Conservation (phyloP, 2,888 invertebrate species). For the Plebejus argus region DNA sequence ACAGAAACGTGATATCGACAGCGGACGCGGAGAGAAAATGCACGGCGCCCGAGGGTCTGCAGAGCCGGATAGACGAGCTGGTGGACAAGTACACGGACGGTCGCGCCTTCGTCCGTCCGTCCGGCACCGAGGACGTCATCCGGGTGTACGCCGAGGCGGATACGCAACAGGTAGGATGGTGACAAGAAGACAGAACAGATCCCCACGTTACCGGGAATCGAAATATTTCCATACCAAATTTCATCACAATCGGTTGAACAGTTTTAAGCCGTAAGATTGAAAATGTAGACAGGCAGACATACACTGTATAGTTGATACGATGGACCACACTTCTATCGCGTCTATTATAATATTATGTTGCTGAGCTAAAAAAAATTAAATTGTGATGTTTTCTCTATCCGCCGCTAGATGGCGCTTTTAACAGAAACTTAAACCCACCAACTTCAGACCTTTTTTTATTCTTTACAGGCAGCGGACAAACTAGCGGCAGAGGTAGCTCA, state of each 20-base stretch:
- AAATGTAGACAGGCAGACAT: too few relatives aligned
- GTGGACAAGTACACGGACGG: conserved; percentile 86
- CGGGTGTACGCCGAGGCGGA: conserved; percentile 97
- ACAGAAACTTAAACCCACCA: neutral
- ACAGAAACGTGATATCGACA: conserved; percentile 92
- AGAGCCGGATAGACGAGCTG: conserved; percentile 87
- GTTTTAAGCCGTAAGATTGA: too few relatives aligned
- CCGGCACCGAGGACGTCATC: conserved; percentile 98
- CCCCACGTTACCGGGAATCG: too few relatives aligned
- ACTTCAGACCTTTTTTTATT: neutral
- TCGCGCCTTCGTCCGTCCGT: conserved; percentile 95
- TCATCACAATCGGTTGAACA: too few relatives aligned
- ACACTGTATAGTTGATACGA: too few relatives aligned
- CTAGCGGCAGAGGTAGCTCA: conserved; percentile 88
- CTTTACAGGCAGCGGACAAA: conserved; percentile 81
- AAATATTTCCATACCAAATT: too few relatives aligned
- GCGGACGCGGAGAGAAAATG: conserved; percentile 93
- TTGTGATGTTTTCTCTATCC: neutral
- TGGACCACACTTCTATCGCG: too few relatives aligned
- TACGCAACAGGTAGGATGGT: conserved; percentile 79
- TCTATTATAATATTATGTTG: too few relatives aligned
- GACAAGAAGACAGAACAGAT: neutral
- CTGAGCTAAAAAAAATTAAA: too few relatives aligned
- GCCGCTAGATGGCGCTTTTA: neutral
- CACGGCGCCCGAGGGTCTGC: conserved; percentile 90